Evolutionary conservation across 2,113 vertebrate species (phyloP), one percentile per base, ranked within the genome.

Genomic region (Merops nubicus): DNA sequence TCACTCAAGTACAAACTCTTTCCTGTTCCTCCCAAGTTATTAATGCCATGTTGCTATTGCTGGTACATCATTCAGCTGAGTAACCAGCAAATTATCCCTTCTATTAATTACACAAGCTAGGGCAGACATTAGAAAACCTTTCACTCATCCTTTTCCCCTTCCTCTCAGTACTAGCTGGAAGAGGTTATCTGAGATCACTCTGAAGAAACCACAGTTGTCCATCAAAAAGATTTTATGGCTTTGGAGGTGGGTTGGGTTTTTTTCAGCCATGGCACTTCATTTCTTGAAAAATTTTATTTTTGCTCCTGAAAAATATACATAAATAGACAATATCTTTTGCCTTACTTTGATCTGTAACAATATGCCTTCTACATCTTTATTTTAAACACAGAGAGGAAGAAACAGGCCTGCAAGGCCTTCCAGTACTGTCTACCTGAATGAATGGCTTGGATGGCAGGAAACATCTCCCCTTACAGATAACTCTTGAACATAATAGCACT

Each of bases 11-110:
- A 75, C 33, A 34, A 92, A 70, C 62, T 93, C 81, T 42, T 95
- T 94, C 59, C 68, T 82, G 20, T 50, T 94, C 56, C 54, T 94
- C 74, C 38, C 67, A 91, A 93, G 63, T 91, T 79, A 85, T 69
- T 92, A 82, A 86, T 76, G 36, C 77, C 82, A 38, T 36, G 19
- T 87, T 91, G 62, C 47, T 89, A 29, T 67, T 83, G 48, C 84
- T 85, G 76, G 59, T 42, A 28, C 81, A 69, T 34, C 70, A 74
- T 76, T 73, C 85, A 91, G 43, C 53, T 77, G 78, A 95, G 59
- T 81, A 95, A 85, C 38, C 57, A 87, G 54, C 45, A 93, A 94
- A 75, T 70, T 65, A 89, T 42, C 33, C 34, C 47, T 75, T 91
- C 72, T 83, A 40, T 81, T 95, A 95, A 91, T 93, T 89, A 91